Conservation (phyloP, 2,888 invertebrate genomes). For the Agriopis leucophaearia region DNA sequence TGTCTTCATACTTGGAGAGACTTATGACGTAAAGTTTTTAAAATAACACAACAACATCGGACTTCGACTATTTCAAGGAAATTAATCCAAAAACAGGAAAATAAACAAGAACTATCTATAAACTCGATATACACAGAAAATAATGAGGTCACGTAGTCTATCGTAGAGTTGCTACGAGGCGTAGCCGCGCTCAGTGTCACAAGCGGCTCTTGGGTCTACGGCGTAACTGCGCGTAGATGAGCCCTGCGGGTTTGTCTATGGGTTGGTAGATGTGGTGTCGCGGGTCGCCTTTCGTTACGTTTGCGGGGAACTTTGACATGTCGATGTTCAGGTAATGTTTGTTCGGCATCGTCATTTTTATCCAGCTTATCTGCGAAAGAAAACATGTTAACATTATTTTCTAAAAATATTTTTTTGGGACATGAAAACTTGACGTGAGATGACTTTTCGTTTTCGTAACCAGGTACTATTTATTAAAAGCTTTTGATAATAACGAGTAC, state of each 20-base stretch:
- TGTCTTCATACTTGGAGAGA: not conserved
- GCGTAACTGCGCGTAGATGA: conserved; percentile 90
- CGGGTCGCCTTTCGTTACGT: conserved; percentile 88
- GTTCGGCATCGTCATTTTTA: conserved; percentile 93
- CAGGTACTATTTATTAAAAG: not conserved
- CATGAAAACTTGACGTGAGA: not conserved
- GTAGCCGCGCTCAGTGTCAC: conserved; percentile 80
- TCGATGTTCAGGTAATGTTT: conserved; percentile 93
- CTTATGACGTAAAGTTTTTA: conserved; percentile 5
- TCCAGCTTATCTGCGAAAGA: conserved; percentile 87
- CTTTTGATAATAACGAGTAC: not conserved
- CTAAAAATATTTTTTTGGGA: not conserved
- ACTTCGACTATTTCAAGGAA: conserved; percentile 5
- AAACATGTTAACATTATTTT: conserved; percentile 9
- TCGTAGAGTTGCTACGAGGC: conserved; percentile 52
- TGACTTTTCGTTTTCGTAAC: not conserved
- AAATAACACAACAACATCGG: conserved; percentile 11
- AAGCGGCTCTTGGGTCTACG: conserved; percentile 86
- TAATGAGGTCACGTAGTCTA: conserved; percentile 40
- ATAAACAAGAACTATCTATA: conserved; percentile 27
- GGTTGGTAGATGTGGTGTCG: conserved; percentile 90
- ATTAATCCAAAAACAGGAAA: conserved; percentile 27
- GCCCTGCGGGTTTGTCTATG: conserved; percentile 92
- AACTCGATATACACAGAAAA: conserved; percentile 33
- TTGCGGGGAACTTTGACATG: conserved; percentile 89